These are phyloP conservation scores for Rana temporaria DNA, from an alignment of 2,113 vertebrate genomes.

Conservation along the genomic window DNA sequence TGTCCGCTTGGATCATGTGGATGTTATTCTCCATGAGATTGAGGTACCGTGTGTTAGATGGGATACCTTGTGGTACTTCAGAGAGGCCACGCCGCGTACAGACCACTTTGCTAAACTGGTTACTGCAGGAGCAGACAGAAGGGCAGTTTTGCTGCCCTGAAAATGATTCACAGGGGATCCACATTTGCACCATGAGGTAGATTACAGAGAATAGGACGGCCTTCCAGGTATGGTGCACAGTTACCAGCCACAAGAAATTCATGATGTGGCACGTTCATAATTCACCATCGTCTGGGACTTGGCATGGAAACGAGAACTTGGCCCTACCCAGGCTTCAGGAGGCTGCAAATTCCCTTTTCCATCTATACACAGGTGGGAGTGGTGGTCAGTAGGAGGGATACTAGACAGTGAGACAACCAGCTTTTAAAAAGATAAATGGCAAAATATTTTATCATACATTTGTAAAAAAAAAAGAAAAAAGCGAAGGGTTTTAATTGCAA, in stretches of 20 bases:
- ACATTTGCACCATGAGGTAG: constrained; percentile 90
- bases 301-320: constrained; percentile 83
- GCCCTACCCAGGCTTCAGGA: constrained; percentile 89
- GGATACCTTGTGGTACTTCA: constrained; percentile 90
- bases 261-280: constrained; percentile 98
- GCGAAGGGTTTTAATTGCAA: background rate
- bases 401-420: constrained; percentile 15
- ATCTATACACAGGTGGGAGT: constrained; percentile 76
- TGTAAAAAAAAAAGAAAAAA: constrained; percentile 9
- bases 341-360: constrained; percentile 85
- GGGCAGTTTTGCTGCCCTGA: constrained; percentile 92
- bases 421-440: constrained; percentile 56
- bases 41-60: constrained; percentile 91
- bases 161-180: constrained; percentile 85
- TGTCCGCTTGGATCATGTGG: constrained; percentile 94
- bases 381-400: constrained; percentile 63
- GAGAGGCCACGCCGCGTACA: constrained; percentile 91
- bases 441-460: constrained; percentile 41
- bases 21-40: constrained; percentile 99
- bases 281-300: constrained; percentile 92
- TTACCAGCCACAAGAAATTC: constrained; percentile 98
- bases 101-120: constrained; percentile 97
- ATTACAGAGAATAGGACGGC: constrained; percentile 88
- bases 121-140: constrained; percentile 93
- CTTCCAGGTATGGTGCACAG: constrained; percentile 95